Conservation (phyloP, 2,113 vertebrate genomes). For the Cyprinodon brontotheroides region DNA sequence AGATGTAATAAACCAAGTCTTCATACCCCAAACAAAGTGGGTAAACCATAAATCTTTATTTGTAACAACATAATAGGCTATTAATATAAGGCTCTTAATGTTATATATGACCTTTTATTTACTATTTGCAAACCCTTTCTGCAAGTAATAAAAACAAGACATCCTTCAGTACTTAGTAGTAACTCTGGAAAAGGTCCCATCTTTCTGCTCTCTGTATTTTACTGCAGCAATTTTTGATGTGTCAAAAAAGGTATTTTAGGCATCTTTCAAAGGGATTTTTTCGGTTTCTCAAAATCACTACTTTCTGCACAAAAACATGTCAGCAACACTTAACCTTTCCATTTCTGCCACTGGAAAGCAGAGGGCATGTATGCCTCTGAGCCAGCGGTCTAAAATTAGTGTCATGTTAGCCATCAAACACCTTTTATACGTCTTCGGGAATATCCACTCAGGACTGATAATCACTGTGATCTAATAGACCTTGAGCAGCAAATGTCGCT, state of each 20-base stretch:
- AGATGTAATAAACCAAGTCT: too few relatives aligned
- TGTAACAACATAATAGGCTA: neutral
- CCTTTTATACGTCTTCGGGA: conserved; percentile 54
- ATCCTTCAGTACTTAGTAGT: too few relatives aligned
- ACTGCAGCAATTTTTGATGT: neutral
- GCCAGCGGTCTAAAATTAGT: conserved; percentile 56
- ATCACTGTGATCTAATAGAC: conserved; percentile 50
- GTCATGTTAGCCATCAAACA: conserved; percentile 30
- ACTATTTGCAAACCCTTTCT: too few relatives aligned
- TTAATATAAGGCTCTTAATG: neutral
- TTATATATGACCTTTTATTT: neutral
- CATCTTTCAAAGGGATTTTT: neutral
- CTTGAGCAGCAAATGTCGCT: conserved; percentile 37
- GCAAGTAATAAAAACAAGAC: neutral
- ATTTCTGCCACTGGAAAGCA: conserved; percentile 8
- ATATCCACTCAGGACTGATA: conserved; percentile 70
- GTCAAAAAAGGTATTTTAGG: neutral
- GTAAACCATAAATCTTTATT: too few relatives aligned
- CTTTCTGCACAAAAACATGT: neutral
- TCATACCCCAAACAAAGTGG: too few relatives aligned
- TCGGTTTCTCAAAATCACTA: neutral
- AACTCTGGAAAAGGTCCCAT: neutral
- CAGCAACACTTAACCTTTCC: neutral
- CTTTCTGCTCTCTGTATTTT: neutral
- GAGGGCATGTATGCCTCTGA: conserved; percentile 7